Base-by-base conservation (phyloP, 2,113 vertebrate genomes). In the Formicarius rufipectus region DNA sequence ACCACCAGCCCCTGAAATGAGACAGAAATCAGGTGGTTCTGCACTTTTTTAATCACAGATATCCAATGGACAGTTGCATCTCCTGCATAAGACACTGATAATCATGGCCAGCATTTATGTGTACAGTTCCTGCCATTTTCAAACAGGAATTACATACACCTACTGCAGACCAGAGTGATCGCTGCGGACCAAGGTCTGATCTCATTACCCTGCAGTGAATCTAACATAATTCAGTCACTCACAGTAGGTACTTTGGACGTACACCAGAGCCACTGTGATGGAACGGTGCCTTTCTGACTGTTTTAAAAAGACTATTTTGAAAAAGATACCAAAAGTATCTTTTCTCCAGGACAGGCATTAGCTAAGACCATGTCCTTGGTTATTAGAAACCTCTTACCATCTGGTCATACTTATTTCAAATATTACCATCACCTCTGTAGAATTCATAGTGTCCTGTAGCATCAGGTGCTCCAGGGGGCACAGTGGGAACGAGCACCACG, bases 151-250 rank as follows among this genome's bases (percentile, higher is more conserved):
- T 49, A 39, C 1, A 0, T 55, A 71, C 0, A 0, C 55, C 63
- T 45, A 25, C 72, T 78, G 88, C 68, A 90, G 86, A 80, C 14
- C n/a, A 55, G 28, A 71, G 44, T 8, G 49, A 85, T 68, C n/a
- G 20, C 83, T 64, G 88, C 2, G 0, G 35, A 71, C 28, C 60
- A 39, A 63, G 25, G 62, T 59, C 85, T 96, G 93, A 94, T 81
- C 93, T 95, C 93, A 90, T 87, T 59, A 49, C 37, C 60, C 88
- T 89, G 92, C 85, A 75, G 90, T 24, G 88, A 90, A 92, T 88
- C 68, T 87, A 93, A 31, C 56, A 52, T 37, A 74, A 94, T 87
- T 86, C 83, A 77, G 73, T 64, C 79, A 53, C 60, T 89, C 95
- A 45, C 14, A 0, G 76, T 73, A 89, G 76, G 79, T 81, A 30